Evolutionary conservation across 2,888 invertebrate species (phyloP).

Genomic region (Nipponacmea schrenckii): DNA sequence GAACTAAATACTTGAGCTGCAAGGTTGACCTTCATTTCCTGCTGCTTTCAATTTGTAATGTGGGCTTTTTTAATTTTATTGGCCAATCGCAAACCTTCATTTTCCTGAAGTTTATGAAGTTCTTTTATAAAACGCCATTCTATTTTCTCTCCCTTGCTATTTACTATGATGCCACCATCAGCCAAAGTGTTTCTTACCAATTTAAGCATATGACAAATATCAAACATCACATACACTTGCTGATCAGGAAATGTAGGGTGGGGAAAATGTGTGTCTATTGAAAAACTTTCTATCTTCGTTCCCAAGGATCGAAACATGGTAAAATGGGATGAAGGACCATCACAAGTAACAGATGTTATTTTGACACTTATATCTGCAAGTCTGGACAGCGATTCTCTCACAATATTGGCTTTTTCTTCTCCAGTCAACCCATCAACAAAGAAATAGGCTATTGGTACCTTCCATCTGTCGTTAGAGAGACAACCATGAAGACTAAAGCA

Average conservation of each 20-base stretch:
- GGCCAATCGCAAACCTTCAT: neutral
- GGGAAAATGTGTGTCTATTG: neutral
- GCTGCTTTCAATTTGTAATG: neutral
- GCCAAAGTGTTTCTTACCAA: neutral
- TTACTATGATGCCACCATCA: neutral
- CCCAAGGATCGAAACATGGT: constrained; percentile 6
- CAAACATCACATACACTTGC: neutral
- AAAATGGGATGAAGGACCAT: constrained; percentile 13
- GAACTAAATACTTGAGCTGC: neutral
- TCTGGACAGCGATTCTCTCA: neutral
- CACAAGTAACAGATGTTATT: constrained; percentile 9
- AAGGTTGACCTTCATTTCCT: neutral
- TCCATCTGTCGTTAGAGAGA: neutral
- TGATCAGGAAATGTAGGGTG: neutral
- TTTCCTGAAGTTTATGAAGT: neutral
- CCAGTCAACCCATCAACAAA: neutral
- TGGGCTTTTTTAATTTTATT: neutral
- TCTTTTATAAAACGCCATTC: neutral
- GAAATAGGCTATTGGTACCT: constrained; percentile 2
- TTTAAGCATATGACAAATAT: neutral
- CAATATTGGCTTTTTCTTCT: constrained; percentile 7
- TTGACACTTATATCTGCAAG: constrained; percentile 1
- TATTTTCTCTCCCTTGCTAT: neutral
- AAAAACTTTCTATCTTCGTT: neutral
- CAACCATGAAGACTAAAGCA: constrained; percentile 4